Conservation (phyloP, 1,140 invertebrate genomes). For the Vanessa atalanta region DNA sequence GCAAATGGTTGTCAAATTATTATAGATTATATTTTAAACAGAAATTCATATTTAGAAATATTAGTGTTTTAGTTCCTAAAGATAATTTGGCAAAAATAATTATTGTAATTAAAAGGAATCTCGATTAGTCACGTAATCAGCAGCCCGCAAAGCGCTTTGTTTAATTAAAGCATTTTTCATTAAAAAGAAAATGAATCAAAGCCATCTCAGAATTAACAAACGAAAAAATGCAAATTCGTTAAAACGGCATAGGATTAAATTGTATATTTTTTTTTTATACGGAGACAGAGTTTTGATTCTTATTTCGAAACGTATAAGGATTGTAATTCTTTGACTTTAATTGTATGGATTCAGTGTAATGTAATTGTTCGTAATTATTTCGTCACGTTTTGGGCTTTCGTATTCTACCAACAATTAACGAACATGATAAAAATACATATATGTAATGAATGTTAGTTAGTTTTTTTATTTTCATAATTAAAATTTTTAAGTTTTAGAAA, state of each 20-base stretch:
- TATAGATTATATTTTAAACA: too few species aligned
- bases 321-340: background rate
- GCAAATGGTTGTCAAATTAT: too few species aligned
- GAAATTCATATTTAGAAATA: too few species aligned
- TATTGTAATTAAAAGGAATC: slow-evolving; percentile 2
- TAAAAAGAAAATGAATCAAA: slow-evolving; percentile 20
- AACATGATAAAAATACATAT: slow-evolving; percentile 9
- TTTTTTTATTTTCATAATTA: too few species aligned
- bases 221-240: slow-evolving; percentile 20
- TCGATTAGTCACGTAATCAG: slow-evolving; percentile 25
- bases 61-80: background rate
- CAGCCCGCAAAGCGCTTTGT: slow-evolving; percentile 14
- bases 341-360: background rate
- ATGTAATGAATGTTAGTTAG: background rate
- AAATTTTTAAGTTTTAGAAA: too few species aligned
- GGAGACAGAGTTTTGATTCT: background rate
- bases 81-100: background rate
- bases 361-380: slow-evolving; percentile 7
- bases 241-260: background rate
- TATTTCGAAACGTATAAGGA: background rate
- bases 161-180: slow-evolving; percentile 25
- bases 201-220: slow-evolving; percentile 12
- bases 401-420: slow-evolving; percentile 15
- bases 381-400: slow-evolving; percentile 5
- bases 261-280: background rate